These are phyloP conservation scores for Myotis daubentonii DNA, from an alignment of 2,797 vertebrate genomes.

Conservation along the genomic window DNA sequence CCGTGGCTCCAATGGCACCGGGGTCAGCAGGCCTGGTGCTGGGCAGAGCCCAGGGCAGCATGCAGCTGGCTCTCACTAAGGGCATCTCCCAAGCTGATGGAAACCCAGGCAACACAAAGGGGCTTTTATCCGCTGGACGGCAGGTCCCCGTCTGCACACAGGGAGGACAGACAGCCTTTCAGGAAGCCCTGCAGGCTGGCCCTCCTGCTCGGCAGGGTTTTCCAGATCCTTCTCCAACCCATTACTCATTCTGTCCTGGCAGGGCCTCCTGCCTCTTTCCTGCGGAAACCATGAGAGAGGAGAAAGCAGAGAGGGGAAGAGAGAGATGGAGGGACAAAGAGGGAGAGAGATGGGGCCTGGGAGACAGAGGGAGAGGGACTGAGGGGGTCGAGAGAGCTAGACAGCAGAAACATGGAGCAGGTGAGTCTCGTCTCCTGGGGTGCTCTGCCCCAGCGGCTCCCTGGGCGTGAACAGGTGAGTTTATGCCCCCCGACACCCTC, in stretches of 20 bases:
- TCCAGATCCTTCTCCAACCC: not conserved
- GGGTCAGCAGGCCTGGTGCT: not conserved
- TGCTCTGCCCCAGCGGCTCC: not conserved
- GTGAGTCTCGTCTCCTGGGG: not conserved
- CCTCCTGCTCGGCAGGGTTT: not conserved
- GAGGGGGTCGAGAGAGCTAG: not conserved
- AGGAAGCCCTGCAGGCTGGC: not conserved
- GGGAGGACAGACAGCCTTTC: slow-evolving; percentile 65
- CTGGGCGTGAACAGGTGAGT: fast-evolving
- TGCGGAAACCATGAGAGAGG: not conserved
- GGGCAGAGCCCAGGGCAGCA: not conserved
- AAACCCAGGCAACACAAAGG: slow-evolving; percentile 66
- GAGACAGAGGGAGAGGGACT: not conserved
- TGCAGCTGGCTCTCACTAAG: not conserved
- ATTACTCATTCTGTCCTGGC: not conserved
- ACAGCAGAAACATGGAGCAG: not conserved
- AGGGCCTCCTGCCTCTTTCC: not conserved
- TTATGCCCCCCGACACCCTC: not conserved
- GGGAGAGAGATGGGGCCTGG: not conserved
- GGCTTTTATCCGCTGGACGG: slow-evolving; percentile 39
- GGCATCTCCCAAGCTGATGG: slow-evolving; percentile 47
- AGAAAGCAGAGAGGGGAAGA: too few species aligned
- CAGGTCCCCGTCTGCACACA: not conserved
- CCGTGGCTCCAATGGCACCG: not conserved
- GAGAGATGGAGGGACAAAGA: not conserved